Percentiles rank a stretch among this genome's conserved stretches.
These are phyloP conservation scores for Serranochromis macrocephalus DNA, from an alignment of 2,113 vertebrate genomes.

Conservation along the genomic window DNA sequence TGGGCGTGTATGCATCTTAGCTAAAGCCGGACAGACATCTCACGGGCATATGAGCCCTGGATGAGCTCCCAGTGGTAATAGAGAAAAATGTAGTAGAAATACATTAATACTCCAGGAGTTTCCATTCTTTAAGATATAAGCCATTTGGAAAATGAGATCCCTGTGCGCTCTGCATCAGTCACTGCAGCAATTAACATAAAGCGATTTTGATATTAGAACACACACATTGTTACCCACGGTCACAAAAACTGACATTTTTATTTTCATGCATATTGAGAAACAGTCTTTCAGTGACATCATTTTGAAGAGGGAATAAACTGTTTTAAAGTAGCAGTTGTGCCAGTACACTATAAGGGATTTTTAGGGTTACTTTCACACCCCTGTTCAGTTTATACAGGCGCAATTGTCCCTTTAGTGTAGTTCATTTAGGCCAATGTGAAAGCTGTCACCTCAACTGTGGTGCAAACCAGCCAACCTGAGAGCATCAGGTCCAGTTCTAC, in stretches of 20 bases:
- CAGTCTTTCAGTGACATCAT: not conserved
- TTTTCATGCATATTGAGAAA: not conserved
- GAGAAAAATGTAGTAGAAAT: slow-evolving; percentile 47
- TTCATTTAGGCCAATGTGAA: not conserved
- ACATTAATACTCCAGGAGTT: slow-evolving; percentile 53
- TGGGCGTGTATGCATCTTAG: slow-evolving; percentile 6
- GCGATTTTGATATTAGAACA: not conserved
- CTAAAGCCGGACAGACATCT: slow-evolving; percentile 48
- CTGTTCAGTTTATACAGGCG: not conserved
- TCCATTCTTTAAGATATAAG: slow-evolving; percentile 13
- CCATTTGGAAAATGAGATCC: slow-evolving; percentile 20
- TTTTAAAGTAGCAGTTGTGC: not conserved
- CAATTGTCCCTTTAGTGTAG: not conserved
- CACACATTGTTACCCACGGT: not conserved
- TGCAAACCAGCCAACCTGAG: not conserved
- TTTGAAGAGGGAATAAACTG: not conserved
- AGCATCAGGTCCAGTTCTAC: not conserved
- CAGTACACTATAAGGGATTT: not conserved
- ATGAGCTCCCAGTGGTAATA: slow-evolving; percentile 28
- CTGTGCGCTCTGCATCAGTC: not conserved
- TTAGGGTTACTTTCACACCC: not conserved
- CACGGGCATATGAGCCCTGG: slow-evolving; percentile 33
- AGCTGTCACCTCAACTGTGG: not conserved
- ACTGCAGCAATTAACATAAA: slow-evolving; percentile 4
- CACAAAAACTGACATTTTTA: not conserved